These are phyloP conservation scores for Oreohelix idahoensis DNA, from an alignment of 1,140 invertebrate genomes.

Conservation along the genomic window DNA sequence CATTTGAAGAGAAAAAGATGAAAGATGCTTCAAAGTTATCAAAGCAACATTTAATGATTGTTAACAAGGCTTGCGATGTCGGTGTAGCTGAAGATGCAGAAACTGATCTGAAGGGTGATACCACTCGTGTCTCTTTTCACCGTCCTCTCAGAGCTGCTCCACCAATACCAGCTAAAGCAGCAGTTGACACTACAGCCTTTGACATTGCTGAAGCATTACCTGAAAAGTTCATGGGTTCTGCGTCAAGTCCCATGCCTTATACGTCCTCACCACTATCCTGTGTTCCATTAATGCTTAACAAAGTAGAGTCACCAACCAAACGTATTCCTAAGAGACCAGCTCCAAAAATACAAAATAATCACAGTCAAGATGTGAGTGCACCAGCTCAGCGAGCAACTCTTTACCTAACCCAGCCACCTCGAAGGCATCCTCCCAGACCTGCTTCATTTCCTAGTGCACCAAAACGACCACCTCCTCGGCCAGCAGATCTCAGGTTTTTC, in stretches of 20 bases:
- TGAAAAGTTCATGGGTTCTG: slow-evolving; percentile 48
- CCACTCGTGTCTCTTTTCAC: background rate
- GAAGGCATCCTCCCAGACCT: background rate
- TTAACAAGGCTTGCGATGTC: background rate
- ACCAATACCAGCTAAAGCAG: slow-evolving; percentile 28
- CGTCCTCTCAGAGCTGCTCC: slow-evolving; percentile 50
- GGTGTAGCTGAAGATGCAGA: slow-evolving; percentile 18
- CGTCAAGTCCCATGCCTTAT: slow-evolving; percentile 55
- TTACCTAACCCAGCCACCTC: background rate
- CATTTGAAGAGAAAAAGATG: background rate
- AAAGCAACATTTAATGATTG: background rate
- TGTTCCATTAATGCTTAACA: slow-evolving; percentile 14
- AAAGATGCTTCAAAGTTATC: background rate
- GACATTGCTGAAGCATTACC: background rate
- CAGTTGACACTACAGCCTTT: background rate
- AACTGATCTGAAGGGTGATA: background rate
- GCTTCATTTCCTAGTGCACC: slow-evolving; percentile 25
- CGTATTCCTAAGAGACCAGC: slow-evolving; percentile 50
- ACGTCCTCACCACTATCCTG: slow-evolving; percentile 39
- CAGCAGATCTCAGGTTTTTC: slow-evolving; percentile 54
- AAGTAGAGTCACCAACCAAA: background rate
- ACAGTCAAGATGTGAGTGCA: background rate
- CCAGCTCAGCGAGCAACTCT: background rate
- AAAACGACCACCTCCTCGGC: slow-evolving; percentile 30
- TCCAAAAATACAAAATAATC: slow-evolving; percentile 16